Conservation (phyloP, 2,113 vertebrate species). For the Guaruba guarouba region DNA sequence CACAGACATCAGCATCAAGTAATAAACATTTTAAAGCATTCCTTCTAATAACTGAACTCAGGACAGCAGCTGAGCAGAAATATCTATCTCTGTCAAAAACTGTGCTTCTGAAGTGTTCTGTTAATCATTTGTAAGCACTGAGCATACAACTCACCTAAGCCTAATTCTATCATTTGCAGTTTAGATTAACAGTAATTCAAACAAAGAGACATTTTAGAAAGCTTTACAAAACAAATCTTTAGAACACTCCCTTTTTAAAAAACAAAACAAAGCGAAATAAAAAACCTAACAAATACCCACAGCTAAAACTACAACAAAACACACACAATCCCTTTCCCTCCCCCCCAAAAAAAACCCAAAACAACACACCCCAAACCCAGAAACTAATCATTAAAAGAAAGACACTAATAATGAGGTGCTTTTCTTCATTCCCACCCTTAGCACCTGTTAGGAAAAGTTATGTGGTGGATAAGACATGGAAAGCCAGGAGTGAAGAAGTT, state of each 20-base stretch:
- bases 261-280: neutral
- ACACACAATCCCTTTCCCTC: neutral
- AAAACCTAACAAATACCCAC: neutral
- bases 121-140: neutral
- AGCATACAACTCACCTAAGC: neutral
- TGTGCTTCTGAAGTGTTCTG: neutral
- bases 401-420: rapidly evolving
- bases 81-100: neutral
- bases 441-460: neutral
- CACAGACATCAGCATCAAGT: neutral
- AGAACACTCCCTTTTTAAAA: neutral
- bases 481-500: neutral
- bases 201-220: neutral
- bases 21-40: neutral
- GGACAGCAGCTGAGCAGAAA: neutral
- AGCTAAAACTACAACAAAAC: neutral
- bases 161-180: neutral
- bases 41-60: neutral
- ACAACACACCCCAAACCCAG: neutral
- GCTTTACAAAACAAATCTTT: neutral
- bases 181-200: neutral
- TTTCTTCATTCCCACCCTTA: neutral
- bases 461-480: neutral
- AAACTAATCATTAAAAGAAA: neutral
- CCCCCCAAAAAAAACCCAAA: no score